phyloP scores from a whole-genome alignment of 92 coral and sea anemone genomes.

The Nematostella vectensis region DNA sequence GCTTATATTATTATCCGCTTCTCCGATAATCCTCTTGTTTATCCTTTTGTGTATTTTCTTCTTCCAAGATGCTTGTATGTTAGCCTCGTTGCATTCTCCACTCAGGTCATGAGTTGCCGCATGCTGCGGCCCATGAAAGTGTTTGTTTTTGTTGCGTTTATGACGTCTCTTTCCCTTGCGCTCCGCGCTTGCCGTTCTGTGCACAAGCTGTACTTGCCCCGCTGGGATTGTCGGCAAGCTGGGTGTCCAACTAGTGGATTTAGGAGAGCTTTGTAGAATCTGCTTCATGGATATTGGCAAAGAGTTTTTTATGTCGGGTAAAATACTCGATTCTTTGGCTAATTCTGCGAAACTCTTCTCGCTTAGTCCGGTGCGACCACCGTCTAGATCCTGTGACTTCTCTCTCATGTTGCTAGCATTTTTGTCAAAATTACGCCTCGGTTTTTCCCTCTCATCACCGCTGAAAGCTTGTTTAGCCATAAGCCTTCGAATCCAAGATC shows the following conservation, averaged over 20 bases:
- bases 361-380: slow-evolving; percentile 3
- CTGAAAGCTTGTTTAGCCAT: no score
- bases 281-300: slow-evolving; percentile 47
- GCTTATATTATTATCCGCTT: slow-evolving; percentile 23
- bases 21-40: slow-evolving; percentile 36
- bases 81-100: slow-evolving; percentile 4
- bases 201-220: slow-evolving; percentile 24
- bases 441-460: background rate
- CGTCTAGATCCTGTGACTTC: background rate
- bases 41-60: slow-evolving; percentile 35
- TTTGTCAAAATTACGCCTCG: background rate
- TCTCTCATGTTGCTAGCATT: background rate
- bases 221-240: slow-evolving; percentile 15
- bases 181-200: slow-evolving; percentile 17
- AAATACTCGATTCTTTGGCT: slow-evolving; percentile 39
- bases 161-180: slow-evolving; percentile 32
- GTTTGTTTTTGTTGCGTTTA: no score
- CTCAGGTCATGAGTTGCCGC: slow-evolving; percentile 14
- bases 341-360: slow-evolving; percentile 47
- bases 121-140: no score
- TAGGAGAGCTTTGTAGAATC: slow-evolving; percentile 30
- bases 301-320: slow-evolving; percentile 32
- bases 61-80: slow-evolving; percentile 27
- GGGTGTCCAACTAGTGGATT: slow-evolving; percentile 17
- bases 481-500: no score